These are phyloP conservation scores for Chrysopa pallens DNA, from an alignment of 1,140 invertebrate species.

Conservation along the genomic window DNA sequence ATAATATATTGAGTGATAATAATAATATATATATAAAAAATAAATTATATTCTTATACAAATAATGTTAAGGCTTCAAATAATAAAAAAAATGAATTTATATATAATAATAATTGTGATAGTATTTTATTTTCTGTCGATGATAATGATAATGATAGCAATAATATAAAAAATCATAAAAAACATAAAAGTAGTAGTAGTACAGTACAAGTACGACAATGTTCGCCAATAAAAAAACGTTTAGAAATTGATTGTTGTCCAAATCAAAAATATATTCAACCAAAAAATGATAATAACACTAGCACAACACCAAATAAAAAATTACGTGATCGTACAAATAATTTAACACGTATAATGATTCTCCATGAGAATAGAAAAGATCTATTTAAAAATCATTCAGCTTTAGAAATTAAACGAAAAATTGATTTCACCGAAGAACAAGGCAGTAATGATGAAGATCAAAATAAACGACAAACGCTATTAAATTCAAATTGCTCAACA, in stretches of 20 bases:
- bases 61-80: not conserved
- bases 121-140: not conserved
- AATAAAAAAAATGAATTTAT: not conserved
- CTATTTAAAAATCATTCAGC: not conserved
- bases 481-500: no score
- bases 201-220: no score
- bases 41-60: not conserved
- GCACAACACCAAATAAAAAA: conserved; percentile 1
- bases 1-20: conserved; percentile 4
- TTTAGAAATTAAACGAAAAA: not conserved
- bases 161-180: no score
- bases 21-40: conserved; percentile 10
- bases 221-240: not conserved
- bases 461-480: not conserved
- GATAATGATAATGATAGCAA: no score
- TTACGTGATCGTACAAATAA: not conserved
- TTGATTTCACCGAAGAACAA: not conserved
- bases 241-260: not conserved
- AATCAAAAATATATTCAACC: no score
- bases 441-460: not conserved
- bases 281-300: conserved; percentile 1
- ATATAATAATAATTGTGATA: not conserved
- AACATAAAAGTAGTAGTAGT: no score
- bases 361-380: not conserved
- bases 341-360: no score